Evolutionary conservation across 2,888 invertebrate genomes (phyloP).

Genomic region (Phorcus lineatus): DNA sequence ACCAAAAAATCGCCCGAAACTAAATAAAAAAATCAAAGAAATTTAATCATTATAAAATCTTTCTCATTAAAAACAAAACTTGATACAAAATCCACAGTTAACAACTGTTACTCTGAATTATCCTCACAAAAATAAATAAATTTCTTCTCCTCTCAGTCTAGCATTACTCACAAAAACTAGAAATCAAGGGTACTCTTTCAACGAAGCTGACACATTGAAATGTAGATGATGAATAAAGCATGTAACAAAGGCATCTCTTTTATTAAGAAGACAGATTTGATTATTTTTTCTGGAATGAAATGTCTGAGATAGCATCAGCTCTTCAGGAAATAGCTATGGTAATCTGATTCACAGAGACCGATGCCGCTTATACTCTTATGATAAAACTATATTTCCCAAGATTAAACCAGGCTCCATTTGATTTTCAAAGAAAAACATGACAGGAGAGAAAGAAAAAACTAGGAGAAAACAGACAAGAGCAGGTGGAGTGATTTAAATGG

Average conservation of each 20-base stretch:
- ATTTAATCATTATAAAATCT: no score
- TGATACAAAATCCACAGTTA: no score
- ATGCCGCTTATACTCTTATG: not conserved
- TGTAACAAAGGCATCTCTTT: not conserved
- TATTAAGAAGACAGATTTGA: not conserved
- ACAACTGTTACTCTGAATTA: no score
- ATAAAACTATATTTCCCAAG: conserved; percentile 24
- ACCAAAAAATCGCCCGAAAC: no score
- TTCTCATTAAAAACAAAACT: no score
- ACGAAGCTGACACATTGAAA: not conserved
- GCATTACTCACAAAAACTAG: no score
- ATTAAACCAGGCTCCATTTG: conserved; percentile 9
- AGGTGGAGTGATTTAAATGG: conserved; percentile 1
- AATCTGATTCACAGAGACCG: not conserved
- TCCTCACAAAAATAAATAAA: no score
- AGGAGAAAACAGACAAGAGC: conserved; percentile 4
- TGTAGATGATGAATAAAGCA: not conserved
- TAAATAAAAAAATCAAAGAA: no score
- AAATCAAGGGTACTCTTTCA: no score
- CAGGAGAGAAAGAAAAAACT: not conserved
- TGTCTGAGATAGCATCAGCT: not conserved
- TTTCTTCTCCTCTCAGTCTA: no score
- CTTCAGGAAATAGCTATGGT: not conserved
- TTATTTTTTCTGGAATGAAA: not conserved
- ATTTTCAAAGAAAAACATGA: not conserved